These are phyloP conservation scores for Abramis brama DNA, from an alignment of 2,113 vertebrate genomes.

Conservation along the genomic window DNA sequence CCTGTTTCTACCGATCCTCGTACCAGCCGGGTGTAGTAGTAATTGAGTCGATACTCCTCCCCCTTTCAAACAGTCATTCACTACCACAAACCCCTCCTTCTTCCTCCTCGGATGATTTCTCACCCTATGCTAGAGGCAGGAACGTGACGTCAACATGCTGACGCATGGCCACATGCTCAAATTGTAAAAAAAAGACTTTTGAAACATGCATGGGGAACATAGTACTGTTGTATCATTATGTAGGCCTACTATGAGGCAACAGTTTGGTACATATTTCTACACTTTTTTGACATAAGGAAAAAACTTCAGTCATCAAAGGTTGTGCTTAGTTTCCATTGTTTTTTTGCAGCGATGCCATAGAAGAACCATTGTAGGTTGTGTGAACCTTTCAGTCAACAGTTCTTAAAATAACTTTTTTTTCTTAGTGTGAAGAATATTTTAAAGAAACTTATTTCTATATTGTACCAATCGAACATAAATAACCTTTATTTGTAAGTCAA, in stretches of 20 bases:
- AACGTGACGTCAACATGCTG: not conserved
- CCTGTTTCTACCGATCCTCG: not conserved
- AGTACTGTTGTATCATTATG: not conserved
- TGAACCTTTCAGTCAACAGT: too few species aligned
- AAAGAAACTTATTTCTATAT: too few species aligned
- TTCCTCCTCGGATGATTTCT: not conserved
- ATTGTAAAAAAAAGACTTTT: not conserved
- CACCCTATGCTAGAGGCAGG: not conserved
- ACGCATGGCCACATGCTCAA: not conserved
- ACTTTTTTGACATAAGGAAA: not conserved
- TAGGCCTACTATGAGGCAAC: too few species aligned
- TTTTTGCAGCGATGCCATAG: too few species aligned
- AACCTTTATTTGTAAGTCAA: not conserved
- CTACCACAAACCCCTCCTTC: not conserved
- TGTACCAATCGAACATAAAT: too few species aligned
- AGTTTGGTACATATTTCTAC: not conserved
- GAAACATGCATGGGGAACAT: not conserved
- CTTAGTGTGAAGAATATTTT: too few species aligned
- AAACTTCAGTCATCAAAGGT: not conserved
- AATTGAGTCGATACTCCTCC: slow-evolving; percentile 3
- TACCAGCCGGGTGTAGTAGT: slow-evolving; percentile 30
- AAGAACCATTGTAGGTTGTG: too few species aligned
- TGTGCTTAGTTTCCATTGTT: not conserved
- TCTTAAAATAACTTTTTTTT: too few species aligned
- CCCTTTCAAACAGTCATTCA: slow-evolving; percentile 17